Evolutionary conservation across 1,140 invertebrate species (phyloP).

Genomic region (Macrotrachela quadricornifera): DNA sequence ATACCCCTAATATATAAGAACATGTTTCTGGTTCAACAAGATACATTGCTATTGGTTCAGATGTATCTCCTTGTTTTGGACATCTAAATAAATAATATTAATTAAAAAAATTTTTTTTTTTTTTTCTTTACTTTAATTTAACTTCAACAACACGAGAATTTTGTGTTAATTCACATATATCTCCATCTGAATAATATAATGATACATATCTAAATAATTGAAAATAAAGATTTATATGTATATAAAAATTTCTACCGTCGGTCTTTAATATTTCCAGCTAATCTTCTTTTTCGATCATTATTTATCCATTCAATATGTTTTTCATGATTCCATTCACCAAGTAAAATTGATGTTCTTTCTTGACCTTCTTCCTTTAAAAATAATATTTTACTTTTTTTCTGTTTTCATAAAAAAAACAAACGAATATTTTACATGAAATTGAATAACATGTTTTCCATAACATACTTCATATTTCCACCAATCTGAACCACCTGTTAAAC

Average conservation of each 20-base stretch:
- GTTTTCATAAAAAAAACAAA: too few relatives aligned
- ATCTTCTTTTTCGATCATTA: conserved; percentile 52
- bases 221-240: neutral
- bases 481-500: conserved; percentile 32
- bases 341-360: conserved; percentile 33
- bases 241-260: conserved; percentile 9
- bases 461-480: conserved; percentile 32
- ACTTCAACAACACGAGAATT: conserved; percentile 24
- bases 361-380: neutral
- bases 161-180: conserved; percentile 46
- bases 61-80: conserved; percentile 31
- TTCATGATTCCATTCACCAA: conserved; percentile 57
- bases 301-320: conserved; percentile 63
- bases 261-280: conserved; percentile 41
- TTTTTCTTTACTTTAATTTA: conserved; percentile 9
- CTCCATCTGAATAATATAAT: conserved; percentile 65
- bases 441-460: conserved; percentile 22
- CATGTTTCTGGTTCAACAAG: conserved; percentile 68
- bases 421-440: conserved; percentile 37
- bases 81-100: conserved; percentile 44
- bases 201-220: conserved; percentile 39
- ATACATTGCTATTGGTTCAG: conserved; percentile 59
- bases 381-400: too few relatives aligned
- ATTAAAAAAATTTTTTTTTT: conserved; percentile 19
- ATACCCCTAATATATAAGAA: conserved; percentile 52